These are phyloP conservation scores for Scomberomorus guttatus DNA, from an alignment of 2,797 vertebrate species.

Conservation along the genomic window DNA sequence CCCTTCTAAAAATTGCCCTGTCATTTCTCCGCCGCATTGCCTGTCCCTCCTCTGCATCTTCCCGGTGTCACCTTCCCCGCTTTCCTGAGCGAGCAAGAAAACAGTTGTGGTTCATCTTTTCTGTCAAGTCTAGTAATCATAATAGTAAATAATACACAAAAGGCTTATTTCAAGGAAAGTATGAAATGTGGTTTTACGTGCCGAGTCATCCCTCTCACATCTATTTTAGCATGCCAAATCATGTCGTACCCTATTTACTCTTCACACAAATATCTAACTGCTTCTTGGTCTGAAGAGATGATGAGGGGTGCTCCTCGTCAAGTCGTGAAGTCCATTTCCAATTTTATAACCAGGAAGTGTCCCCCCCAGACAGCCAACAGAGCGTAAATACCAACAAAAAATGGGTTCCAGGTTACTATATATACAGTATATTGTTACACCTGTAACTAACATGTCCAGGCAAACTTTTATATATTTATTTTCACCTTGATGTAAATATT, in stretches of 20 bases:
- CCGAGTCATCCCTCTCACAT: conserved; percentile 8
- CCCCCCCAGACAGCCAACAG: too few relatives aligned
- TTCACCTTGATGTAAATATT: too few relatives aligned
- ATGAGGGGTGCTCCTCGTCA: not conserved
- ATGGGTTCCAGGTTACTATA: too few relatives aligned
- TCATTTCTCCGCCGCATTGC: conserved; percentile 21
- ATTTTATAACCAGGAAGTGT: too few relatives aligned
- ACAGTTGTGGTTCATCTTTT: not conserved
- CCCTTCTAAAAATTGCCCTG: conserved; percentile 26
- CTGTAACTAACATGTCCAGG: too few relatives aligned
- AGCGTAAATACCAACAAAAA: too few relatives aligned
- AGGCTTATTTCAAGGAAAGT: conserved; percentile 28
- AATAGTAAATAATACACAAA: conserved; percentile 40
- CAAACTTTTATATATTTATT: too few relatives aligned
- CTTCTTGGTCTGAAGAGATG: not conserved
- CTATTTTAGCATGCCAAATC: conserved; percentile 2
- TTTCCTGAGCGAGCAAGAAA: not conserved
- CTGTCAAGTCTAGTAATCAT: conserved; percentile 16
- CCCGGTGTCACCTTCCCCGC: conserved; percentile 17
- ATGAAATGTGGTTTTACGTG: not conserved
- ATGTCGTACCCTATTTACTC: not conserved
- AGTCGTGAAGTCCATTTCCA: too few relatives aligned
- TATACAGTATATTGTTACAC: too few relatives aligned
- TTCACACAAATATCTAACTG: not conserved
- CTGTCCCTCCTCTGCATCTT: conserved; percentile 21